Evolutionary conservation across 2,113 vertebrate species (phyloP), one percentile per base, ranked within the genome.

Genomic region (Hypomesus transpacificus): DNA sequence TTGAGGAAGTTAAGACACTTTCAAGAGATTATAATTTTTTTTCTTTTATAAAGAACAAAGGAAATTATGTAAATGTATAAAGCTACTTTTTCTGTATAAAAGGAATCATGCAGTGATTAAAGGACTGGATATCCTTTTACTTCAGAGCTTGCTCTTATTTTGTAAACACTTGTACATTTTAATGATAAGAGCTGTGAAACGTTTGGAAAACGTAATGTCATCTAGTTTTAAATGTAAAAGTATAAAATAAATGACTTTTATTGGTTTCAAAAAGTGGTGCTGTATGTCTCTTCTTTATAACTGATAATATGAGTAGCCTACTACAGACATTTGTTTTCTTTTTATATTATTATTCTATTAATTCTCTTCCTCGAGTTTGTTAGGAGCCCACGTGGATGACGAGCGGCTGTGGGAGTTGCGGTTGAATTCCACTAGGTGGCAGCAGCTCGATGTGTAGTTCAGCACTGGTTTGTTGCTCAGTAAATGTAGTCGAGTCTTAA

Each of bases 91-190:
- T 88, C 88, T 91, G 87, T 87, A 82, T 82, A 83, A 79, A 87
- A 79, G 76, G 68, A 88, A 89, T 87, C 83, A 91, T 93, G 80
- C 81, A 85, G 86, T 85, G 89, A 92, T 91, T 91, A 89, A 91
- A 85, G 84, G 92, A 92, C 85, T 82, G 88, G 82, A 89, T 89
- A 91, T 87, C 73, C 85, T 92, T 82, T 93, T 93, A 93, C 94
- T 94, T 94, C 86, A 91, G 83, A 95, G 93, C 94, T 94, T 93
- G 90, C 91, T 94, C 90, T 96, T 95, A 93, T 98, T 96, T 96
- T 97, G 88, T 94, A 96, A 95, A 93, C 90, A 92, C 87, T 77
- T 84, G 76, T 89, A 91, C 88, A 92, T 94, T 93, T 94, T 91
- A 85, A 79, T 84, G 90, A 92, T 93, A 92, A 92, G 92, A 94